phyloP scores from a whole-genome alignment of 2,888 invertebrate genomes.

The Andricus curvator region DNA sequence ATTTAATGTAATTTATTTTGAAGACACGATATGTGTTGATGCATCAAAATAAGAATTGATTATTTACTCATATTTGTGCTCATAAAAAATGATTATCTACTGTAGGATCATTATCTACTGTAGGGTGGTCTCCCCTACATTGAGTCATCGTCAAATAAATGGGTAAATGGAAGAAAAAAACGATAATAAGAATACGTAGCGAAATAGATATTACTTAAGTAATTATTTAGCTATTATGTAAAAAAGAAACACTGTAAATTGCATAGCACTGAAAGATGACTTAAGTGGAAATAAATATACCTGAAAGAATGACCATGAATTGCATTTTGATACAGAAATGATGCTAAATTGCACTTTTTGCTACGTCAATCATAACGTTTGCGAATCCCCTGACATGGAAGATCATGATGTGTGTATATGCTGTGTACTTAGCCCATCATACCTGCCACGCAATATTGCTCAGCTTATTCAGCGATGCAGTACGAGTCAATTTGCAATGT shows the following conservation, averaged over 20 bases:
- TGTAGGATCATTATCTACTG: too few relatives aligned
- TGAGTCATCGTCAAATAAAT: too few relatives aligned
- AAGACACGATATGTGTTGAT: too few relatives aligned
- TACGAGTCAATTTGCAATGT: neutral
- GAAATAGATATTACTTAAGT: neutral
- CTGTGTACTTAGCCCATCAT: slow-evolving; percentile 2
- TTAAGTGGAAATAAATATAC: neutral
- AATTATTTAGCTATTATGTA: neutral
- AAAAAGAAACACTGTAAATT: neutral
- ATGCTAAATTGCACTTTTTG: neutral
- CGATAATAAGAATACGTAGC: neutral
- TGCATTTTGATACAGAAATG: neutral
- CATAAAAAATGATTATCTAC: too few relatives aligned
- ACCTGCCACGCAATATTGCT: neutral
- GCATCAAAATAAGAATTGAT: too few relatives aligned
- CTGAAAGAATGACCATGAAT: slow-evolving; percentile 7
- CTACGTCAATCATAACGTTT: slow-evolving; percentile 3
- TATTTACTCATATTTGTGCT: too few relatives aligned
- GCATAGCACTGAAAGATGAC: neutral
- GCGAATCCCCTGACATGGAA: neutral
- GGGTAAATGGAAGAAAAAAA: too few relatives aligned
- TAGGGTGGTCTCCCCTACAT: too few relatives aligned
- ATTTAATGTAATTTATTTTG: too few relatives aligned
- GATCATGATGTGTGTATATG: neutral
- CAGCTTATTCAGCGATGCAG: neutral